phyloP scores from a whole-genome alignment of 2,888 invertebrate genomes.

The Cheilosia grossa region DNA sequence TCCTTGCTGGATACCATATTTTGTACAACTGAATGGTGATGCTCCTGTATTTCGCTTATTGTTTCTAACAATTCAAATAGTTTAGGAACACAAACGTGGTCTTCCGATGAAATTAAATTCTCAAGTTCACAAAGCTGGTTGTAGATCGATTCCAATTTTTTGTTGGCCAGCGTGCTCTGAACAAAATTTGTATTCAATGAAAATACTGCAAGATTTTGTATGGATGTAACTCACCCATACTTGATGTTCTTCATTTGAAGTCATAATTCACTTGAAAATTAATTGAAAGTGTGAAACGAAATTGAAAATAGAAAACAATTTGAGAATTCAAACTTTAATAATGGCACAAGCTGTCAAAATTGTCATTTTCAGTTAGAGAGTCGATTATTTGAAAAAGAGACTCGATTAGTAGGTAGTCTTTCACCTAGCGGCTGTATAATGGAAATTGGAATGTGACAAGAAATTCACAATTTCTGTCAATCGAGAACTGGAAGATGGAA shows the following conservation, averaged over 20 bases:
- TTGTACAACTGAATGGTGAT: slow-evolving; percentile 44
- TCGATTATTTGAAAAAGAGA: too few relatives aligned
- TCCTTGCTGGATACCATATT: slow-evolving; percentile 40
- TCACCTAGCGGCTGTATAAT: too few relatives aligned
- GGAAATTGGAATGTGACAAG: too few relatives aligned
- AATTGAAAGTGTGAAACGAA: background rate
- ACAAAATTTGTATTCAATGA: background rate
- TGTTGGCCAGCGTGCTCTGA: slow-evolving; percentile 42
- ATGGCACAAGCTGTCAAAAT: too few relatives aligned
- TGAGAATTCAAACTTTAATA: background rate
- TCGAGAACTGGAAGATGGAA: too few relatives aligned
- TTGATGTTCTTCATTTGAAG: slow-evolving; percentile 25
- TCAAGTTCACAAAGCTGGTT: slow-evolving; percentile 61
- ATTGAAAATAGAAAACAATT: background rate
- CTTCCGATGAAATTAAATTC: slow-evolving; percentile 17
- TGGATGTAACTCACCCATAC: slow-evolving; percentile 28
- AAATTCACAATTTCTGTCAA: too few relatives aligned
- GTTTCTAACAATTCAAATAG: slow-evolving; percentile 53
- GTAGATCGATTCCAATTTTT: slow-evolving; percentile 52
- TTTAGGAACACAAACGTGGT: slow-evolving; percentile 35
- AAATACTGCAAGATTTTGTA: background rate
- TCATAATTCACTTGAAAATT: slow-evolving; percentile 15
- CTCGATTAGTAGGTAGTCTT: too few relatives aligned
- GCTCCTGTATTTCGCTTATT: slow-evolving; percentile 53
- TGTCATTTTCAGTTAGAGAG: too few relatives aligned